These are phyloP conservation scores for Scaptomyza flava DNA, from an alignment of 2,888 invertebrate genomes.

Conservation along the genomic window DNA sequence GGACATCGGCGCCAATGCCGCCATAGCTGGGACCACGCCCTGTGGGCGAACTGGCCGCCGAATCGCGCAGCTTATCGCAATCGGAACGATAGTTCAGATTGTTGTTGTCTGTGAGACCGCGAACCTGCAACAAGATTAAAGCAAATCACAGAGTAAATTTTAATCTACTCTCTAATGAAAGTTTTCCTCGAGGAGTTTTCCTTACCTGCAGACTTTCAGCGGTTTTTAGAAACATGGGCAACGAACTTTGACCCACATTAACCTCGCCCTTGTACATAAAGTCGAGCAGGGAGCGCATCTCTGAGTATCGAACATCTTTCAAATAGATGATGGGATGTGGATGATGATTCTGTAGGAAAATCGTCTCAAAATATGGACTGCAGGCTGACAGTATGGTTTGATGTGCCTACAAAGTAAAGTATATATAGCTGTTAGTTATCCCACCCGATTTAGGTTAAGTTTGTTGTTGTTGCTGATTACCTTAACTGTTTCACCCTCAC, in stretches of 20 bases:
- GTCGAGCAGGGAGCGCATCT: conserved; percentile 95
- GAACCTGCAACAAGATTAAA: conserved; percentile 84
- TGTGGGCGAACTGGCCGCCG: conserved; percentile 83
- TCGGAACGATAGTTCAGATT: conserved; percentile 85
- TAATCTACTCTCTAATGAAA: not conserved
- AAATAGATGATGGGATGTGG: conserved; percentile 96
- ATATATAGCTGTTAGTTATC: not conserved
- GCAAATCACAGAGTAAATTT: too few species aligned
- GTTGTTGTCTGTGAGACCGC: conserved; percentile 95
- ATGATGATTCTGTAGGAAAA: conserved; percentile 94
- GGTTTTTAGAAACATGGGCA: conserved; percentile 95
- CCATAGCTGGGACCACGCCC: conserved; percentile 69
- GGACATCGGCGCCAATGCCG: conserved; percentile 61
- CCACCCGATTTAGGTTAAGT: not conserved
- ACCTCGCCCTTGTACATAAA: conserved; percentile 97
- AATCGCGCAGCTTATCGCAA: conserved; percentile 84
- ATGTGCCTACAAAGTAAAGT: conserved; percentile 88
- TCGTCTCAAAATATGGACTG: conserved; percentile 96
- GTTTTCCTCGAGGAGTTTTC: not conserved
- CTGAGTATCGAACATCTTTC: conserved; percentile 95
- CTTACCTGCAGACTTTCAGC: conserved; percentile 94
- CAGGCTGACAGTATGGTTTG: conserved; percentile 97
- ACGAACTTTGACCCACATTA: conserved; percentile 95
- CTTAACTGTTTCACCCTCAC: conserved; percentile 95
- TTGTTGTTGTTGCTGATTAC: conserved; percentile 80